Evolutionary conservation across 1,140 invertebrate genomes (phyloP).

Genomic region (Drosophila equinoxialis): DNA sequence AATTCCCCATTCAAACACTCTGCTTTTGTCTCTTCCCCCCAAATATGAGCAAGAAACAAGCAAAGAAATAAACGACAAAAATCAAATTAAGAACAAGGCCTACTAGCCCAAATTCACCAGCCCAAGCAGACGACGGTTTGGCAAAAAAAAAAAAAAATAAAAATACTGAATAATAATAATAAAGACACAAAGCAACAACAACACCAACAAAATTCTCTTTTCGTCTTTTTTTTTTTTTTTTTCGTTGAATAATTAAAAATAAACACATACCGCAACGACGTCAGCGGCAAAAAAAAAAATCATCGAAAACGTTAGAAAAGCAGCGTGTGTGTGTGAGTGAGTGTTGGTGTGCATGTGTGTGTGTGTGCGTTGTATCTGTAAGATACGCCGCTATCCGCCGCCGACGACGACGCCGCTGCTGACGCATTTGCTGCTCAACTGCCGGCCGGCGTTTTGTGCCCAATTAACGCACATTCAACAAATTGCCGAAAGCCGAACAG

Average conservation of each 20-base stretch:
- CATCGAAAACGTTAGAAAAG: constrained; percentile 19
- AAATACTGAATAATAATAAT: constrained; percentile 9
- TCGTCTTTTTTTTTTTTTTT: neutral
- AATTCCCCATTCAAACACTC: constrained; percentile 2
- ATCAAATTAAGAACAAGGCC: constrained; percentile 77
- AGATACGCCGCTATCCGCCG: constrained; percentile 55
- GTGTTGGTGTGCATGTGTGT: constrained; percentile 25
- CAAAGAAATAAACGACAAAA: constrained; percentile 21
- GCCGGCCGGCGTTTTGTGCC: constrained; percentile 83
- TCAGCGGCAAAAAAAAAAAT: constrained; percentile 34
- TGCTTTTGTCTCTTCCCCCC: neutral
- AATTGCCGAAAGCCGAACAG: constrained; percentile 37
- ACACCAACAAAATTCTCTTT: constrained; percentile 45
- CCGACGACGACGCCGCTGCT: constrained; percentile 33
- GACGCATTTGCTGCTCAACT: constrained; percentile 57
- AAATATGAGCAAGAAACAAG: neutral
- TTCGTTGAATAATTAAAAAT: constrained; percentile 79
- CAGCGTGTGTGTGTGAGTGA: constrained; percentile 20
- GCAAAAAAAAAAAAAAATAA: neutral
- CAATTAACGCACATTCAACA: constrained; percentile 75
- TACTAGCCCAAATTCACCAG: constrained; percentile 71
- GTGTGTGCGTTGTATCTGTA: constrained; percentile 62
- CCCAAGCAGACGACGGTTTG: constrained; percentile 25
- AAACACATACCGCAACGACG: constrained; percentile 61
- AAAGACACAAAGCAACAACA: constrained; percentile 30